These are phyloP conservation scores for Drosophila nigricruria DNA, from an alignment of 2,888 invertebrate genomes.

Conservation along the genomic window DNA sequence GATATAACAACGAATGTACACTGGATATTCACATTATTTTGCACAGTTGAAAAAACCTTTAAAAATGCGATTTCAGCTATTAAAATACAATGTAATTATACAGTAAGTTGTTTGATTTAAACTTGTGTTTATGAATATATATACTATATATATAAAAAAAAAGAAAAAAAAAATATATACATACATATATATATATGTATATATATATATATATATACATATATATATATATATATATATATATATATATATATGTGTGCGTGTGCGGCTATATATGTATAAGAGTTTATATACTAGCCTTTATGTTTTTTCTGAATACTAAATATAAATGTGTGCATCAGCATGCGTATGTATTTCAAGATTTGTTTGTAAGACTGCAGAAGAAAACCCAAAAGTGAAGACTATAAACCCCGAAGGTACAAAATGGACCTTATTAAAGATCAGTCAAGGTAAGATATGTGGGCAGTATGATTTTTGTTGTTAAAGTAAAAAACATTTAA, in stretches of 20 bases:
- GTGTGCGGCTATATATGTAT: neutral
- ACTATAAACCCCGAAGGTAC: slow-evolving; percentile 1
- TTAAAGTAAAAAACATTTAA: neutral
- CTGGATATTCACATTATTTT: slow-evolving; percentile 10
- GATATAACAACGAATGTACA: slow-evolving; percentile 5
- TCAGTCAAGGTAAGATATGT: slow-evolving; percentile 34
- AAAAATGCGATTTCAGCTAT: neutral
- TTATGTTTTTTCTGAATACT: slow-evolving; percentile 6
- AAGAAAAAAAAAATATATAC: no score
- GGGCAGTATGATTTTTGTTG: neutral
- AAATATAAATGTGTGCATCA: slow-evolving; percentile 14
- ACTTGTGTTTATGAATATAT: slow-evolving; percentile 4
- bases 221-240: slow-evolving; percentile 1
- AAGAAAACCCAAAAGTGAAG: slow-evolving; percentile 1
- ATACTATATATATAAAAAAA: neutral
- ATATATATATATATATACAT: slow-evolving; percentile 6
- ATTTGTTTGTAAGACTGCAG: slow-evolving; percentile 20
- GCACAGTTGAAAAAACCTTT: neutral
- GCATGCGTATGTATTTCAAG: slow-evolving; percentile 7
- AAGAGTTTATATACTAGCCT: neutral
- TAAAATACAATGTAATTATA: neutral
- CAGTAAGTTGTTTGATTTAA: neutral
- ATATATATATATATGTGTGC: neutral
- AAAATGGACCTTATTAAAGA: slow-evolving; percentile 36
- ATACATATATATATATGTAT: neutral